Base-by-base conservation (phyloP, 2,113 vertebrate species). In the Hepsetus odoe region DNA sequence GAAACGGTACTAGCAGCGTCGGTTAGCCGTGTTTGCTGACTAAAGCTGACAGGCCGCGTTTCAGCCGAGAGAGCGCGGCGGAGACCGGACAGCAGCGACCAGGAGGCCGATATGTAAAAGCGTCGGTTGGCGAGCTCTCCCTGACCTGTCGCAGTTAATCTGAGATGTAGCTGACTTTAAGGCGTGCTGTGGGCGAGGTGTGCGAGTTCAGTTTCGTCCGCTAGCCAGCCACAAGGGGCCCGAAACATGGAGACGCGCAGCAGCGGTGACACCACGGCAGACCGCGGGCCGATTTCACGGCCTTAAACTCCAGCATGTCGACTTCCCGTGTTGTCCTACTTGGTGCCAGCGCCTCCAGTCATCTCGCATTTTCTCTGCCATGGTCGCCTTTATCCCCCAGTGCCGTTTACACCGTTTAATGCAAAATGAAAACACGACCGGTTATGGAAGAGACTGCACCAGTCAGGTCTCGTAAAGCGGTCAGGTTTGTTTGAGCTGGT, bases 301-400 rank as follows among this genome's bases (percentile, higher is more conserved):
- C 88, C 85, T 77, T 88, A 87, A 92, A 92, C 83, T 84, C 90
- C 86, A 93, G 93, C 90, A 93, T 94, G 93, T 90, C 88, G 82
- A 84, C 87, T 84, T 85, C 92, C 89, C 82, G 92, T 95, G 91
- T 93, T 94, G 18, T 79, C 87, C 83, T 86, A 92, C 93, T 88
- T 87, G 91, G 90, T 95, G 94, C 94, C 93, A 93, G 90, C 80
- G 88, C 92, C 90, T 92, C 86, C 92, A 90, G 87, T 93, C 94
- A 94, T 94, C 90, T 88, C 24, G 87, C 85, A 90, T 92, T 90
- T n/a, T 88, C 86, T 85, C 87, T 86, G 89, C 88, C 92, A 91
- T 92, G 90, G 88, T 91, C 85, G 88, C 90, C 87, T 87, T 84
- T 90, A 72, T 16, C 83, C 69, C 42, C 84, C 87, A 86, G 79